Evolutionary conservation across 2,797 vertebrate species (phyloP), one percentile per base, ranked within the genome.

Genomic region (Tauraco hartlaubi): DNA sequence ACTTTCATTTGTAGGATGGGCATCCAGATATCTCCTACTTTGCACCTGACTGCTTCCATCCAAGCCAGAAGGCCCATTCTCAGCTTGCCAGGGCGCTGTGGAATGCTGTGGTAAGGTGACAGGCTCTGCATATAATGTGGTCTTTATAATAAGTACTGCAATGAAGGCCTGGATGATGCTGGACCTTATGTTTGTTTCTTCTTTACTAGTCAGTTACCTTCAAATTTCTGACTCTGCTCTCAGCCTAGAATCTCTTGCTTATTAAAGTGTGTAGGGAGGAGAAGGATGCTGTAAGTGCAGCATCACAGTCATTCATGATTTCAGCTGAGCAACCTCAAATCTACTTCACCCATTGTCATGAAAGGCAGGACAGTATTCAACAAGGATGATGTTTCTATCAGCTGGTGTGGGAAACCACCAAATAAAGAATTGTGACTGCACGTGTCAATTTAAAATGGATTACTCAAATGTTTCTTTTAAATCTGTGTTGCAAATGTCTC

Each of bases 41-140:
- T 22, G 35, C 99, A 28, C 99, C 99, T 5, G 99, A 99, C 96
- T 99, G 99, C 94, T 98, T 99, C 93, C 99, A 99, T 85, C 98
- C 98, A 33, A 99, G 96, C 92, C 99, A 99, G 98, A 99, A 98
- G 95, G 98, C 98, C 92, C 99, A 99, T 92, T 97, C 98, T 3
- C 97, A 98, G 74, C 98, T 99, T 96, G 98, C 99, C 69, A 98
- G 85, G 41, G 98, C 97, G 75, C 99, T 99, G 56, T 99, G 99
- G 99, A 99, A 98, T 96, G 98, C 98, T 96, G 96, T 99, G 99
- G 99, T 99, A 97, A 96, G 94, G 58, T 78, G 73, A 39, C 35
- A 62, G 33, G 39, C 9, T 90, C 25, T 66, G 49, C 51, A 8
- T 12, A 12, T 16, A 41, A 19, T 7, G 11, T 48, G 12, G 12